phyloP scores from a whole-genome alignment of 2,113 vertebrate species.

The Notiomystis cincta region DNA sequence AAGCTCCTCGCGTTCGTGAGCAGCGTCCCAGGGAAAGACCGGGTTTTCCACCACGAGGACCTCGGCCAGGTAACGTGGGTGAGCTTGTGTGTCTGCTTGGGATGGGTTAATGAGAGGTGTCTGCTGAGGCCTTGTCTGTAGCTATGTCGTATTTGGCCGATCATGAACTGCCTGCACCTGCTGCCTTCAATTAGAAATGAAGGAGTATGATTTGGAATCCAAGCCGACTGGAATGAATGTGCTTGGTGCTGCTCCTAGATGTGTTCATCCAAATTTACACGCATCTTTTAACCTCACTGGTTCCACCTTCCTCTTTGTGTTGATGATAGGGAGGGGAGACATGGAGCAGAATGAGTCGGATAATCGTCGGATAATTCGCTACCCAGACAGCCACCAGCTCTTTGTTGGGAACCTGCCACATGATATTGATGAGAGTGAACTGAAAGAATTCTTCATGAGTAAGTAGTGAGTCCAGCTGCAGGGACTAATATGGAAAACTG shows the following conservation, averaged over 20 bases:
- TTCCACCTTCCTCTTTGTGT: neutral
- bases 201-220: neutral
- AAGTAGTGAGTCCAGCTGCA: conserved; percentile 28
- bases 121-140: neutral
- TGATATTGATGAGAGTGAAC: conserved; percentile 90
- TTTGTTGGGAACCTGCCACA: conserved; percentile 94
- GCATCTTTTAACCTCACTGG: neutral
- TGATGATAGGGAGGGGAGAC: conserved; percentile 78
- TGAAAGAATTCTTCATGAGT: conserved; percentile 97
- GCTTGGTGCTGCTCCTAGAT: neutral
- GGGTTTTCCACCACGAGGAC: conserved; percentile 82
- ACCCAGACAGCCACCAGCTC: conserved; percentile 94
- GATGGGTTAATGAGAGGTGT: too few relatives aligned
- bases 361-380: conserved; percentile 84
- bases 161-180: neutral
- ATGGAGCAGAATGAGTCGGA: conserved; percentile 86
- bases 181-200: neutral
- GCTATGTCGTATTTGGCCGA: neutral
- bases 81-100: neutral
- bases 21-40: conserved; percentile 90
- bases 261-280: accelerated
- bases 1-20: conserved; percentile 84
- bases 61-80: conserved; percentile 81
- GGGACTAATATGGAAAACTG: neutral
- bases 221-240: accelerated